Evolutionary conservation across 1,140 invertebrate species (phyloP), one percentile per base, ranked within the genome.

Genomic region (Panagrolaimus sp.): DNA sequence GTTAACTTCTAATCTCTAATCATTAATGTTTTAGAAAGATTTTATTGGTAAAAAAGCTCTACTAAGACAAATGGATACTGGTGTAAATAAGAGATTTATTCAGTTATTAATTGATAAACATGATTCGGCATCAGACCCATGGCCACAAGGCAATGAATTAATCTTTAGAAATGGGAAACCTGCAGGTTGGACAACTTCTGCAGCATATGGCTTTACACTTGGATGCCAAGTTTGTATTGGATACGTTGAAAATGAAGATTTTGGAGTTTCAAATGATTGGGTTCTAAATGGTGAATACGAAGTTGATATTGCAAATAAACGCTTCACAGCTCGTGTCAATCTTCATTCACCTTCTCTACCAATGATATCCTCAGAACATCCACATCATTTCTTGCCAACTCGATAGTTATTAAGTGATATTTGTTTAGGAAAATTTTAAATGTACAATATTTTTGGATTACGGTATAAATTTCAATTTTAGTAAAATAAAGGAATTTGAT

Each of bases 171-270:
- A 87, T 71, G 82, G 78, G 17, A 88, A 90, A 81, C 91, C 91
- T 84, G 91, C 91, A 76, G 96, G 96, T 0, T 89, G 90, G 79
- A 94, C 92, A 4, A 97, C 94, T 0, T 96, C 94, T 8, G 93
- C 92, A n/a, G 91, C 91, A 55, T 98, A 95, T 85, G 94, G 94
- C 9, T 97, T 90, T 83, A 96, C 93, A 0, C 90, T 98, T 74
- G 91, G 90, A 78, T 92, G 91, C 86, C 91, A 92, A 87, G 90
- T 97, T 8, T 96, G 93, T 80, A 88, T 97, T 17, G 95, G 93
- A 58, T 98, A 94, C 84, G 88, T 98, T 70, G 88, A 92, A 83
- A 91, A 94, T 81, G 84, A 91, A 17, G 89, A 93, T 83, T 86
- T 87, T 58, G 91, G 90, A 5, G 89, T 96, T 6, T 91, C 89